Conservation (phyloP, 2,113 vertebrate species). For the Chauna torquata region DNA sequence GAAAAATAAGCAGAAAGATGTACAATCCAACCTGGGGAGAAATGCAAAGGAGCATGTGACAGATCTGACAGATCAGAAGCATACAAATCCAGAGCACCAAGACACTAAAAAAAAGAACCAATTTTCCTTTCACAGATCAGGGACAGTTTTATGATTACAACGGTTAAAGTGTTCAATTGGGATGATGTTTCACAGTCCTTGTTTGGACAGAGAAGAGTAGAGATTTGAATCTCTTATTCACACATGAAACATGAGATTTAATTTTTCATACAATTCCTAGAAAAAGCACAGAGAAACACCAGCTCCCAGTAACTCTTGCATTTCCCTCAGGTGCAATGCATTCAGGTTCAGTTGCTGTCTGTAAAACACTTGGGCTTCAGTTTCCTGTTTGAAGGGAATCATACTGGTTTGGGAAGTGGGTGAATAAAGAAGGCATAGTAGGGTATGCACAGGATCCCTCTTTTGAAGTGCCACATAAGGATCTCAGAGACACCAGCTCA, state of each 20-base stretch:
- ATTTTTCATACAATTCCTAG: neutral
- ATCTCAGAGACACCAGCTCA: neutral
- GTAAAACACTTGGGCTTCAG: neutral
- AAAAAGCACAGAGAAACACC: neutral
- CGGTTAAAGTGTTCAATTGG: neutral
- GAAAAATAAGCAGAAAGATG: neutral
- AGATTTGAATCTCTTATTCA: neutral
- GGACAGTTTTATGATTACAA: neutral
- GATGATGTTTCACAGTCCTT: neutral
- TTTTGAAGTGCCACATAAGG: neutral
- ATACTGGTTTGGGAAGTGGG: neutral
- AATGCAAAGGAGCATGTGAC: neutral
- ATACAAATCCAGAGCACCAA: neutral
- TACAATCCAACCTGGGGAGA: neutral
- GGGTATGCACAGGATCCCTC: neutral
- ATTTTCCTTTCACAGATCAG: neutral
- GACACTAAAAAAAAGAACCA: fast-evolving
- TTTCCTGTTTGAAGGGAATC: neutral
- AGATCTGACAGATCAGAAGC: neutral
- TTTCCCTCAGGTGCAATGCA: neutral
- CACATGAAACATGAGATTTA: neutral
- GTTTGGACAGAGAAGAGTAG: neutral
- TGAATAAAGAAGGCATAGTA: neutral
- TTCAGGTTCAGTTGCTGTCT: neutral
- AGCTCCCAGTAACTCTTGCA: neutral